Evolutionary conservation across 1,140 invertebrate genomes (phyloP), one percentile per base, ranked within the genome.

Genomic region (Hydropsyche tenuis): DNA sequence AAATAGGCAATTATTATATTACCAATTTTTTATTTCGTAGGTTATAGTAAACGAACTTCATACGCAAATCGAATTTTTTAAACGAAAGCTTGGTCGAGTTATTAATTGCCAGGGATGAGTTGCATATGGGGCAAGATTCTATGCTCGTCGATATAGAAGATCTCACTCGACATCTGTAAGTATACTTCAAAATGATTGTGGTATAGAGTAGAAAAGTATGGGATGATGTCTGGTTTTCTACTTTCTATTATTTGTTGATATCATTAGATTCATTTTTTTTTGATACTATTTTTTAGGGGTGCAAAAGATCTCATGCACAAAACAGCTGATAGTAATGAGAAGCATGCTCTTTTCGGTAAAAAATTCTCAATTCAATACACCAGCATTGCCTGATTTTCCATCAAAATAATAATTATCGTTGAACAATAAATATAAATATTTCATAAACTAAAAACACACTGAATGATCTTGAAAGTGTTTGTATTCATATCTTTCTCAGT

Each of bases 81-180:
- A 98, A 97, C 83, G 94, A 96, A 82, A 89, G 91, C 53, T 85
- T 98, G 30, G 95, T 97, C 1, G 90, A 93, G 80, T 88, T 94
- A 77, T 83, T 97, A 71, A 90, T 97, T 85, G 91, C 94, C 77
- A 86, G 96, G 77, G 96, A 97, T 86, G 96, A 97, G 82, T 85
- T 97, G 16, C 95, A 97, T 83, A 98, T 98, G 95, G 93, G 95
- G 76, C 96, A 98, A 84, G 96, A 98, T 84, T 97, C 96, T 14
- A 96, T 96, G 93, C 88, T 98, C 70, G 95, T 98, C 4, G 96
- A 98, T 81, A 96, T 98, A 77, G 96, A 98, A 85, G 96, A 98
- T 86, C 87, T 97, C 48, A 96, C 94, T 37, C 88, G 94, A 89
- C 96, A 94, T 83, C 85, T 95, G 92, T 95, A 86, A 92, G 91